Evolutionary conservation across 2,797 vertebrate genomes (phyloP), one percentile per base, ranked within the genome.

Genomic region (Lithobates pipiens): DNA sequence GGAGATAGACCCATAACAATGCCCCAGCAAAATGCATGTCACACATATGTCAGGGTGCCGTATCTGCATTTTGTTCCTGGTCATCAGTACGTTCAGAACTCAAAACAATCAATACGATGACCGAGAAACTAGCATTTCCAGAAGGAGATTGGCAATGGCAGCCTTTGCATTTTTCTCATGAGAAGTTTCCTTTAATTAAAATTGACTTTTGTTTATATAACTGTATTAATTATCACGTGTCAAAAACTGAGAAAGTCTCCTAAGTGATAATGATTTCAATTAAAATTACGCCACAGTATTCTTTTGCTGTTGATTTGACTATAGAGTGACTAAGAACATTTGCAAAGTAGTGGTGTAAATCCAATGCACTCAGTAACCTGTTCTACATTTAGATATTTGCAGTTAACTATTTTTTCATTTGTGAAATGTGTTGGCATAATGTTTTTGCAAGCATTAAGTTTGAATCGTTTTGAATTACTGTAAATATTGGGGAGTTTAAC

Each of bases 211-310:
- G 54, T 67, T 67, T 73, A 46, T 27, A 73, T 44, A 21, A 10
- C 3, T 39, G 36, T 36, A 72, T 72, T 36, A 23, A 72, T 72
- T 23, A 39, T 73, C 71, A 73, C 11, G 39, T 44, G 71, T 46
- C 34, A 72, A 39, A 23, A 72, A 42, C 34, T 39, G 70, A 72
- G 70, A 65, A 65, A 65, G 61, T 8, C n/a, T 25, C 39, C 10
- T n/a, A 73, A 32, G 71, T 73, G 71, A 42, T 76, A 57, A 76
- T 76, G 74, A 57, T 76, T 76, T 61, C 54, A 77, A 77, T 36
- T 63, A 39, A 77, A 50, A 77, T 29, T 29, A 77, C 39, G 29
- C 18, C 54, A 77, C 75, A 57, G 15, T 25, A 57, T 75, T 72
- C 39, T 46, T 44, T 11, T 42, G 36, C 36, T 73, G 71, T 44